These are phyloP conservation scores for Pteromalus puparum DNA, from an alignment of 1,140 invertebrate species.

Conservation along the genomic window DNA sequence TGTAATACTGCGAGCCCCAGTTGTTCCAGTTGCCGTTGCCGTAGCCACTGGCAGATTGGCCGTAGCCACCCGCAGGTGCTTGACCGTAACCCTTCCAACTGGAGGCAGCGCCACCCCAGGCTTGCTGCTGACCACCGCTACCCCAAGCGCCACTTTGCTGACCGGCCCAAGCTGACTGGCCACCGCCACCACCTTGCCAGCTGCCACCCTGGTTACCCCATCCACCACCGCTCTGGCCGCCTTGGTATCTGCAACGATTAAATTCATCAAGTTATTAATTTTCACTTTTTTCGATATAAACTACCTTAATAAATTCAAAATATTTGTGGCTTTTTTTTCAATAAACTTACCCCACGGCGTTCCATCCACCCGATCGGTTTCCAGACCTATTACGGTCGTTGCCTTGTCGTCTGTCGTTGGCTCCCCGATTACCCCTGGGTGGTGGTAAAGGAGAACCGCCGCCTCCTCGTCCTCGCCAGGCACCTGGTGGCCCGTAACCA, in stretches of 20 bases:
- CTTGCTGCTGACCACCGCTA: conserved; percentile 50
- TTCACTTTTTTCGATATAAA: too few species aligned
- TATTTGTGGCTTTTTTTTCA: not conserved
- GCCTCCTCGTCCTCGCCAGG: conserved; percentile 27
- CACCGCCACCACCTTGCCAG: conserved; percentile 44
- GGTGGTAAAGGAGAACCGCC: not conserved
- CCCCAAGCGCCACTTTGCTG: conserved; percentile 62
- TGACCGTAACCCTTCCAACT: conserved; percentile 71
- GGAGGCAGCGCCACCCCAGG: conserved; percentile 61
- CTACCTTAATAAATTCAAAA: too few species aligned
- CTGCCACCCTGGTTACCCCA: conserved; percentile 39
- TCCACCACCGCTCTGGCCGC: conserved; percentile 52
- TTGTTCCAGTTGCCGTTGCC: conserved; percentile 72
- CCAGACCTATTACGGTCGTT: conserved; percentile 64
- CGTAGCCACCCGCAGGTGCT: conserved; percentile 52
- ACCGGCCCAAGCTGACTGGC: conserved; percentile 53
- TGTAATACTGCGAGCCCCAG: conserved; percentile 73
- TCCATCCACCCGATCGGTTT: conserved; percentile 63
- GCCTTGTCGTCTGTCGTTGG: conserved; percentile 62
- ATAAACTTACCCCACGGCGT: conserved; percentile 62
- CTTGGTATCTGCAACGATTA: conserved; percentile 46
- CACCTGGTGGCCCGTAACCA: conserved; percentile 22
- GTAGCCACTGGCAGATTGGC: conserved; percentile 59
- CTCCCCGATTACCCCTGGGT: not conserved
- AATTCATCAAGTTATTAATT: not conserved